phyloP scores from a whole-genome alignment of 2,888 invertebrate species.

The Lasiommata megera region DNA sequence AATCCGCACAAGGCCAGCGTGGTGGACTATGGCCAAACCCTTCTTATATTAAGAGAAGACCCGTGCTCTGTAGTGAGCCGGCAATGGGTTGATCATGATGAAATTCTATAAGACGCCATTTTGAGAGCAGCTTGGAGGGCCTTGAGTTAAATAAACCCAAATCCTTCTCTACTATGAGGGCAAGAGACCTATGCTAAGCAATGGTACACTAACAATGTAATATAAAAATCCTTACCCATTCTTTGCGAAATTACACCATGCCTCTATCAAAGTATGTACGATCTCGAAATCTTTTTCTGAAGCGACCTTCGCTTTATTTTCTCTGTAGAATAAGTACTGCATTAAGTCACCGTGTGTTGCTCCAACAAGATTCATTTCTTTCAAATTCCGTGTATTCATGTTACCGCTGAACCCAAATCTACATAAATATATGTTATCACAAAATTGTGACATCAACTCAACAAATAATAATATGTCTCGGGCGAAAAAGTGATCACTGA shows the following conservation, averaged over 20 bases:
- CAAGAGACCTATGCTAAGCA: too few species aligned
- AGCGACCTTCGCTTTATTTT: constrained; percentile 48
- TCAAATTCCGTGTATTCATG: constrained; percentile 58
- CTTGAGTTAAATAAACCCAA: too few species aligned
- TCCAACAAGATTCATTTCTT: constrained; percentile 51
- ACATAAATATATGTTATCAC: constrained; percentile 46
- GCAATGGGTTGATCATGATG: too few species aligned
- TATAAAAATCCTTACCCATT: constrained; percentile 52
- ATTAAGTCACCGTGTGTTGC: constrained; percentile 64
- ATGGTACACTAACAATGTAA: too few species aligned
- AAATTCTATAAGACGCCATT: too few species aligned
- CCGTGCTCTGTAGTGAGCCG: too few species aligned
- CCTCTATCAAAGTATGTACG: constrained; percentile 51
- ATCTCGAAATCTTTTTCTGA: constrained; percentile 46
- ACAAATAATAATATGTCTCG: constrained; percentile 48
- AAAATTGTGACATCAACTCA: constrained; percentile 44
- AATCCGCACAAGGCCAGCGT: too few species aligned
- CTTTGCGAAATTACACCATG: constrained; percentile 61
- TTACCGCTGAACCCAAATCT: constrained; percentile 58
- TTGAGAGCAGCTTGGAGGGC: too few species aligned
- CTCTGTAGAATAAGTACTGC: constrained; percentile 62
- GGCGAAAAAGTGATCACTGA: constrained; percentile 54
- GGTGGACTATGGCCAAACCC: too few species aligned
- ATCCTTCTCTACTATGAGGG: too few species aligned
- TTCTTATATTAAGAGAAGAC: too few species aligned